Evolutionary conservation across 2,113 vertebrate genomes (phyloP).

Genomic region (Periophthalmodon schlosseri): DNA sequence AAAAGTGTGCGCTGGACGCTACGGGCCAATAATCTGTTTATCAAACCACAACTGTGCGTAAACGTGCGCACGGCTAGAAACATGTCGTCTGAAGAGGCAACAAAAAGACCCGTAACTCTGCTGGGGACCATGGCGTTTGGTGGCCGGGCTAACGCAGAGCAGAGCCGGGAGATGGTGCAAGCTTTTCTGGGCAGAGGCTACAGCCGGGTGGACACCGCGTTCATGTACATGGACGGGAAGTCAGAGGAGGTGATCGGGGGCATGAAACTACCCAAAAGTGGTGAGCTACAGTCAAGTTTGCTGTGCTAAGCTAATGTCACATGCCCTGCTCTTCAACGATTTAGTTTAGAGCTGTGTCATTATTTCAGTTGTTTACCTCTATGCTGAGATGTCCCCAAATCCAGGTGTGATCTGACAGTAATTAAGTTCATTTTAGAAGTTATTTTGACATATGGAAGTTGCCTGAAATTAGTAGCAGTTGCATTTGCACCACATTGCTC

Average conservation of each 20-base stretch:
- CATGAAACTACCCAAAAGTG: slow-evolving; percentile 77
- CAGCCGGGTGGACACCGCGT: slow-evolving; percentile 84
- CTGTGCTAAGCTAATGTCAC: neutral
- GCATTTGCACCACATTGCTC: no score
- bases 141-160: slow-evolving; percentile 75
- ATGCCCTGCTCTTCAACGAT: neutral
- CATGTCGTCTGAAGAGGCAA: slow-evolving; percentile 58
- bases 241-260: slow-evolving; percentile 85
- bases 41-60: slow-evolving; percentile 6
- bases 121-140: slow-evolving; percentile 91
- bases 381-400: no score
- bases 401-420: no score
- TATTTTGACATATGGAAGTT: no score
- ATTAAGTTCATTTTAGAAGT: no score
- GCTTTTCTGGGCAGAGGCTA: slow-evolving; percentile 80
- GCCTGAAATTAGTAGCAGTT: no score
- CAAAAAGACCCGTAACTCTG: slow-evolving; percentile 71
- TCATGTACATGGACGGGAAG: slow-evolving; percentile 86
- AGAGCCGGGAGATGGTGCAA: slow-evolving; percentile 77
- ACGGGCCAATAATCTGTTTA: neutral
- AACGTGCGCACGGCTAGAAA: slow-evolving; percentile 20
- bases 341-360: no score
- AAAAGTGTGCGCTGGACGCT: slow-evolving; percentile 9
- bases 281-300: slow-evolving; percentile 31
- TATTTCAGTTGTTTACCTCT: no score